Percentiles rank a stretch among this genome's conserved stretches.
These are phyloP conservation scores for Pygocentrus nattereri DNA, from an alignment of 2,797 vertebrate genomes.

Conservation along the genomic window DNA sequence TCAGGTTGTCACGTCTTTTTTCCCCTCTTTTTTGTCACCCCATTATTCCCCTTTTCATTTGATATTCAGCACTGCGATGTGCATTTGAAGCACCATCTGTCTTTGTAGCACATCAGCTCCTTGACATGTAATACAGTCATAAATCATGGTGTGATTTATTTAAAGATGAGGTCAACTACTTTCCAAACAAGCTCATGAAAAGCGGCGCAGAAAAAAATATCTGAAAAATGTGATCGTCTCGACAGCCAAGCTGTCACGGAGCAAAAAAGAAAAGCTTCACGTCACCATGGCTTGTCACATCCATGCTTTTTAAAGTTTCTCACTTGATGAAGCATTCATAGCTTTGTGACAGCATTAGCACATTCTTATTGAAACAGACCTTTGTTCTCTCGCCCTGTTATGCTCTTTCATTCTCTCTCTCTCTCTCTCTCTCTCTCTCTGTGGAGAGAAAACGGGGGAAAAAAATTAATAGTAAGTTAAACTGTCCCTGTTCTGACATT, in stretches of 20 bases:
- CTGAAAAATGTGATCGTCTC: background rate
- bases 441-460: background rate
- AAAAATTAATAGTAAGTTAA: background rate
- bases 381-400: background rate
- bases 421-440: background rate
- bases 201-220: background rate
- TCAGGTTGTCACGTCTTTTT: background rate
- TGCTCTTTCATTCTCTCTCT: background rate
- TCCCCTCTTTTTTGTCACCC: background rate
- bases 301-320: slow-evolving; percentile 58
- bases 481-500: background rate
- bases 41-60: background rate
- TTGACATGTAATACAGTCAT: slow-evolving; percentile 35
- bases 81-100: slow-evolving; percentile 58
- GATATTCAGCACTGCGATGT: slow-evolving; percentile 26
- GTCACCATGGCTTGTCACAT: background rate
- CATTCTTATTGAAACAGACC: slow-evolving; percentile 46
- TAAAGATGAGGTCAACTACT: slow-evolving; percentile 39
- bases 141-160: slow-evolving; percentile 46
- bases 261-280: background rate
- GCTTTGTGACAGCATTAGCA: slow-evolving; percentile 69
- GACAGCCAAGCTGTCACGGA: background rate
- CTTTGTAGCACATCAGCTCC: slow-evolving; percentile 57
- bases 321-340: slow-evolving; percentile 77
- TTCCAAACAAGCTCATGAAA: background rate